Base-by-base conservation (phyloP, 2,888 invertebrate genomes). In the Diabrotica balteata region DNA sequence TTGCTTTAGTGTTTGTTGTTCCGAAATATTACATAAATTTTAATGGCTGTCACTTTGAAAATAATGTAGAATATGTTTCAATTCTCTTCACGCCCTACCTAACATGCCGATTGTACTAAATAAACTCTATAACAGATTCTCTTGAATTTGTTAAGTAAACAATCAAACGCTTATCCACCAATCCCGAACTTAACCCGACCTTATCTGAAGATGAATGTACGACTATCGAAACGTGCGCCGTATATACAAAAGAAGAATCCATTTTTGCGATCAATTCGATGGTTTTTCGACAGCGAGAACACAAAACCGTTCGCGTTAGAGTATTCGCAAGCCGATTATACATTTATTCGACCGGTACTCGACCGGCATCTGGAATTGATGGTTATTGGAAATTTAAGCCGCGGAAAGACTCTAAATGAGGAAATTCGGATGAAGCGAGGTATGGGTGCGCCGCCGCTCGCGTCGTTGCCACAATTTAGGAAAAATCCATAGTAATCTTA, bases 371-470 rank as follows among this genome's bases (percentile, higher is more conserved):
- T 57, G 65, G 59, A 59, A 59, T 63, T 63, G 63, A 67, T 63
- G 63, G 67, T 67, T 63, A 67, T 67, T 67, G 67, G 63, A 67
- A 63, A 54, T 63, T 67, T 67, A 62, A 58, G 58, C 66, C 46
- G 57, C 57, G 66, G 57, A 51, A 59, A 59, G 51, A 59, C 53
- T 64, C n/a, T 45, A 42, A 64, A 66, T 61, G 66, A 61, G 61
- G 17, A 58, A 52, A 61, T 66, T 61, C 57, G 59, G 59, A 67
- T 59, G 57, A 62, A 49, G 47, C 51, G 58, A 61, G 46, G 32
- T n/a, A 8, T 45, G 8, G 8, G 52, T 45, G 7, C 10, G 49
- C 53, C 11, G 49, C 8, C 57, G 45, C 11, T 55, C 10, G 52
- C 51, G 53, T 3, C 10, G 43, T 60, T 60, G 60, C 43, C 60